phyloP scores from a whole-genome alignment of 2,113 vertebrate genomes.

The Serranochromis macrocephalus region DNA sequence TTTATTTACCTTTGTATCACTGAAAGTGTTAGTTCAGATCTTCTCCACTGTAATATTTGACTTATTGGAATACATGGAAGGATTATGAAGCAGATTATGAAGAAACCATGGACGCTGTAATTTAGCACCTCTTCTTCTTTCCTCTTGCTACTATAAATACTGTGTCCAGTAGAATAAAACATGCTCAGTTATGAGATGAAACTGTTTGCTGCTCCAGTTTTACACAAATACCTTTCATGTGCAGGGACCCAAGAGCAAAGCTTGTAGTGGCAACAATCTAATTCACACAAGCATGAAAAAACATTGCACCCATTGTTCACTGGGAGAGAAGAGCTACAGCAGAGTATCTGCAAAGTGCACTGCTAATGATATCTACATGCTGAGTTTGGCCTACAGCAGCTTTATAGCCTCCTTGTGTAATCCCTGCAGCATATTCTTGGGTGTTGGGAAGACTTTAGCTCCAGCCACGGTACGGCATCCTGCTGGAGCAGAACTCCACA shows the following conservation, averaged over 20 bases:
- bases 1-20: not conserved
- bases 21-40: not conserved
- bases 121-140: not conserved
- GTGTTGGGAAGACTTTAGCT: not conserved
- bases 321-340: not conserved
- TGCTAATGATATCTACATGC: not conserved
- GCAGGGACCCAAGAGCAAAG: not conserved
- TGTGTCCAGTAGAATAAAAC: not conserved
- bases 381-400: not conserved
- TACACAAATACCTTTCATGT: not conserved
- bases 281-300: not conserved
- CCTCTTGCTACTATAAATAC: not conserved
- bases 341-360: not conserved
- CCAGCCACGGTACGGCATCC: accelerated
- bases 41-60: not conserved
- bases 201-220: not conserved
- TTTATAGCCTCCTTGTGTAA: not conserved
- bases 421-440: not conserved
- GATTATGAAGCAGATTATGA: not conserved
- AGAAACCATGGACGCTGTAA: not conserved
- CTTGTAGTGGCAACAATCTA: not conserved
- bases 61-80: not conserved
- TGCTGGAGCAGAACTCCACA: not conserved
- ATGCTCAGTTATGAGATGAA: accelerated
- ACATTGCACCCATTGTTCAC: not conserved